Evolutionary conservation across 2,797 vertebrate species (phyloP).

Genomic region (Diceros bicornis): DNA sequence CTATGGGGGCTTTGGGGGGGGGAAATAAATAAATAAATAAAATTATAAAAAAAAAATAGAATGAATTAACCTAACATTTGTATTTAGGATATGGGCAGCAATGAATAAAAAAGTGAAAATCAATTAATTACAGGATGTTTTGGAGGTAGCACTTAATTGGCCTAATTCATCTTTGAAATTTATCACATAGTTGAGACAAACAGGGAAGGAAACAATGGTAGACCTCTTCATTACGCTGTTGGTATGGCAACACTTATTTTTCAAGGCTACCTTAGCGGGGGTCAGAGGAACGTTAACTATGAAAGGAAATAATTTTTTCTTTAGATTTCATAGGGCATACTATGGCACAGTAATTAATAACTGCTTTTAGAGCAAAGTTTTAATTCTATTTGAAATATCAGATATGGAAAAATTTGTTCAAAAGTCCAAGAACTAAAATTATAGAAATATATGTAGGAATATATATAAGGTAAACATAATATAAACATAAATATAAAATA

Average conservation of each 20-base stretch:
- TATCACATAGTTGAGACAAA: neutral
- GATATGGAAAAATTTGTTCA: neutral
- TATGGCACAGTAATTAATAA: neutral
- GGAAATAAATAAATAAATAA: too few relatives aligned
- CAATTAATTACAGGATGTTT: neutral
- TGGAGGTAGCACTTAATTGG: constrained; percentile 25
- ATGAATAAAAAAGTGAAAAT: neutral
- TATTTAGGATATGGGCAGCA: neutral
- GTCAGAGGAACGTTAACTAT: neutral
- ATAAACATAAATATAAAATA: neutral
- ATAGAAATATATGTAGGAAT: neutral
- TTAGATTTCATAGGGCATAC: neutral
- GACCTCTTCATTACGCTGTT: neutral
- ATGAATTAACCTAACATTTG: neutral
- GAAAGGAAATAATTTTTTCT: constrained; percentile 4
- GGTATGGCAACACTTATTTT: constrained; percentile 16
- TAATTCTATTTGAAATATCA: neutral
- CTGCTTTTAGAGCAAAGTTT: neutral
- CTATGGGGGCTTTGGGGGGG: too few relatives aligned
- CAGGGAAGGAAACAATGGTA: neutral
- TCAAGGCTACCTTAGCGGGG: neutral
- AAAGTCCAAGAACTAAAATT: constrained; percentile 12
- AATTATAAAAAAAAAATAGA: too few relatives aligned
- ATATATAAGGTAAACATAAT: neutral
- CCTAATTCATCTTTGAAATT: constrained; percentile 23